Base-by-base conservation (phyloP, 1,140 invertebrate genomes). In the fruit fly (Drosophila melanogaster) region DNA sequence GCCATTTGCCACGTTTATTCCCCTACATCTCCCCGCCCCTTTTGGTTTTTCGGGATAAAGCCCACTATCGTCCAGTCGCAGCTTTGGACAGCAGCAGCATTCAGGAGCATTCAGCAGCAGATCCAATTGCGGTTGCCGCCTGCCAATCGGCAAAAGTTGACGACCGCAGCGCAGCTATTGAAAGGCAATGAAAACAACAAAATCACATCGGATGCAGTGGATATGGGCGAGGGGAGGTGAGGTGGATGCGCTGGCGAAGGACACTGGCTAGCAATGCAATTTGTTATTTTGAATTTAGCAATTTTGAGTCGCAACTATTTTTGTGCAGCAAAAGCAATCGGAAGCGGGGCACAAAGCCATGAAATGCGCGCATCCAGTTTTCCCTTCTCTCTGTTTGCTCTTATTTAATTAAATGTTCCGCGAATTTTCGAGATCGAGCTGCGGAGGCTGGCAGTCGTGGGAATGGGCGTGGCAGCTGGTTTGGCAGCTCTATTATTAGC, bases 211-310 rank as follows among this genome's bases (percentile, higher is more conserved):
- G 19, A 24, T 30, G 26, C 26, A 30, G 26, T 30, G 26, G 26
- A 30, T 8, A 3, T 8, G 1, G 30, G 8, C 7, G 22, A 24
- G 26, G 26, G 26, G 26, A 7, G 26, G 6, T 26, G 26, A 26
- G 26, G 5, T 6, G 30, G 7, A 30, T 30, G 30, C 8, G 0
- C 30, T 3, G 30, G 30, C 30, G 47, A 33, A 50, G 47, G 65
- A 51, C 55, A 67, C 54, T 65, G 30, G 46, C 67, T 65, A 37
- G 51, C 75, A 53, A 87, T 83, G 79, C 83, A 86, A 86, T 86
- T 86, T 86, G 83, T 86, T 86, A 86, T 87, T 86, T 87, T 86
- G 79, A 83, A 86, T 87, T 86, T 83, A 76, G 75, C 83, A 79
- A 83, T 87, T 87, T 87, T 79, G 64, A 79, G 43, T 56, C 74